A percentile compares a stretch with the other conserved stretches of the same genome.
These are phyloP conservation scores for Cettia cetti DNA, from an alignment of 2,113 vertebrate genomes.

Conservation along the genomic window DNA sequence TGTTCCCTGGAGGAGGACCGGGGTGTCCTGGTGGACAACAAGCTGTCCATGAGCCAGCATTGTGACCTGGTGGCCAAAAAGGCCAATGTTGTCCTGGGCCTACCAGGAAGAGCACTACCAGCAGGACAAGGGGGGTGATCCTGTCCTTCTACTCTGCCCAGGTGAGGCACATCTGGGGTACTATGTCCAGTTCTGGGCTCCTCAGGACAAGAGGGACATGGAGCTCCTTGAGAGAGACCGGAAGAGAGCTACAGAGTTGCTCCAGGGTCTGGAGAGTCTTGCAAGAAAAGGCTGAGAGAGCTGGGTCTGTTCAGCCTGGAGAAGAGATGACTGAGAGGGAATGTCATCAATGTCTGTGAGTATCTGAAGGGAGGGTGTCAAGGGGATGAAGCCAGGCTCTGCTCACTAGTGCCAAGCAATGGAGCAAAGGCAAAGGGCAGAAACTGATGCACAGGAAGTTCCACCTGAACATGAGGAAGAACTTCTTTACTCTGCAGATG, in stretches of 20 bases:
- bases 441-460: not conserved
- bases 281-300: not conserved
- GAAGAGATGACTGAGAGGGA: not conserved
- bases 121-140: fast-evolving
- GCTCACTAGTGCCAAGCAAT: fast-evolving
- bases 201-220: not conserved
- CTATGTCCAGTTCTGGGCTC: not conserved
- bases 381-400: not conserved
- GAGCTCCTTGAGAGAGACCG: not conserved
- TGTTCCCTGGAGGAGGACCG: not conserved
- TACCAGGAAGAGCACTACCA: not conserved
- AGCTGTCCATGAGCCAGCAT: not conserved
- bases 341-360: not conserved
- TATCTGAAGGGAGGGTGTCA: not conserved
- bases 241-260: not conserved
- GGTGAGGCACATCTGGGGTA: not conserved
- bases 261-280: not conserved
- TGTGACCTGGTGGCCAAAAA: not conserved
- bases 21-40: not conserved
- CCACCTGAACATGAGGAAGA: not conserved
- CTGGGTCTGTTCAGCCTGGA: not conserved
- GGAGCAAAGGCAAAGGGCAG: not conserved
- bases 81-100: not conserved
- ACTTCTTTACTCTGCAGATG: no score
- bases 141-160: not conserved